Base-by-base conservation (phyloP, 2,113 vertebrate genomes). In the Sceloporus undulatus region DNA sequence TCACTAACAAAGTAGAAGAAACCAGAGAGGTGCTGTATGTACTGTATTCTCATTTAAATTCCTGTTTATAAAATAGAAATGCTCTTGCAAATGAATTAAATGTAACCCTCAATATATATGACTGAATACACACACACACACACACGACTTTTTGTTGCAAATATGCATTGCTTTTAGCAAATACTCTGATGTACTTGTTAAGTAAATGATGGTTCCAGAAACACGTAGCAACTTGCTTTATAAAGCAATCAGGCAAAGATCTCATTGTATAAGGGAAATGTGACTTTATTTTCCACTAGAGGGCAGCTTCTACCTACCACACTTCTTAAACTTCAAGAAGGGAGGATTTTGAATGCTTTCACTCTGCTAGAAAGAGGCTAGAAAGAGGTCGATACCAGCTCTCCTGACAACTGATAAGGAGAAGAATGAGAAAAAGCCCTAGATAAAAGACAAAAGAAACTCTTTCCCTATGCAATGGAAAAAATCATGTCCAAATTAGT, bases 271-370 rank as follows among this genome's bases (percentile, higher is more conserved):
- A 8, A 62, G 18, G 40, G 54, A 85, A 73, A 91, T 54, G 87
- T 91, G 48, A 82, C 88, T 84, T 62, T 91, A 94, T 88, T 96
- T 88, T 89, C 96, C 96, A 95, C 93, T 94, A 97, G 96, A 96
- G 95, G 96, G 96, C 92, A 85, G 91, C 88, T 96, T 94, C 91
- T 85, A 1, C 91, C 94, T 87, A 88, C 56, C 80, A 90, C 74
- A 0, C 3, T 82, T 52, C 10, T 75, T 54, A 78, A 68, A 70
- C 11, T 27, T 83, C 19, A 70, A 38, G 68, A 48, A 89, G 23
- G 54, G 38, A 80, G 54, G 29, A n/a, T 89, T 59, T 62, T 68
- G 42, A 1, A 1, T 0, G 0, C 56, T 68, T 86, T 86, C 81
- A 75, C 6, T 18, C 73, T 0, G 21, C 38, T 52, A n/a, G n/a